Evolutionary conservation across 2,113 vertebrate genomes (phyloP), one percentile per base, ranked within the genome.

Genomic region (Terrapene triunguis): DNA sequence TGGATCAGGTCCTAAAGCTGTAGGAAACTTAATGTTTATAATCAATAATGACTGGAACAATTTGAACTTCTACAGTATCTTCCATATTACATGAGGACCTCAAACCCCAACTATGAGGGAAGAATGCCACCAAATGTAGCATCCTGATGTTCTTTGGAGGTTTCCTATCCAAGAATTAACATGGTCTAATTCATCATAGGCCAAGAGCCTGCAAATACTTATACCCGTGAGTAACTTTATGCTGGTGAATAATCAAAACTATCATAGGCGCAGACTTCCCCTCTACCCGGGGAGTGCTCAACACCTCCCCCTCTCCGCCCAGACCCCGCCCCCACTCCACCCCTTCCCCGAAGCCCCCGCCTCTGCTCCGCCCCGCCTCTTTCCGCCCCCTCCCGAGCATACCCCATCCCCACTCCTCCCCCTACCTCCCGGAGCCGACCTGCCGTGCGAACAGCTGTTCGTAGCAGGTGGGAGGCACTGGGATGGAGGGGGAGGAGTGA

Each of bases 31-130:
- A 47, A 32, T 44, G 87, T 83, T 83, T 48, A 62, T 80, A 90
- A 83, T 81, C 14, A 29, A 0, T 53, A 78, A 87, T 7, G 82
- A 89, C 57, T 32, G 17, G 1, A 92, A 57, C 9, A 53, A 57
- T 59, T 89, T 79, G 35, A 4, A n/a, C 13, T 53, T 93, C 42
- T 5, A 42, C 83, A 83, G 27, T 79, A 2, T 8, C 55, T 92
- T 81, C 69, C 44, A 55, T 85, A 57, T 38, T 0, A 0, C 4
- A 29, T 1, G 69, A 59, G 21, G 54, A 55, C 22, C 19, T 32
- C 24, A 82, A 85, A 42, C 21, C 0, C 55, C 53, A 83, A 35
- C 74, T 44, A 27, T 42, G 42, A 76, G 42, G 38, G 22, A 76
- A 44, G 22, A 76, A 44, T 47, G 38, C 22, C 38, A 74, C n/a